A percentile compares a stretch with the other conserved stretches of the same genome.
These are phyloP conservation scores for Carcinoscorpius rotundicauda DNA, from an alignment of 1,140 invertebrate species.

Conservation along the genomic window DNA sequence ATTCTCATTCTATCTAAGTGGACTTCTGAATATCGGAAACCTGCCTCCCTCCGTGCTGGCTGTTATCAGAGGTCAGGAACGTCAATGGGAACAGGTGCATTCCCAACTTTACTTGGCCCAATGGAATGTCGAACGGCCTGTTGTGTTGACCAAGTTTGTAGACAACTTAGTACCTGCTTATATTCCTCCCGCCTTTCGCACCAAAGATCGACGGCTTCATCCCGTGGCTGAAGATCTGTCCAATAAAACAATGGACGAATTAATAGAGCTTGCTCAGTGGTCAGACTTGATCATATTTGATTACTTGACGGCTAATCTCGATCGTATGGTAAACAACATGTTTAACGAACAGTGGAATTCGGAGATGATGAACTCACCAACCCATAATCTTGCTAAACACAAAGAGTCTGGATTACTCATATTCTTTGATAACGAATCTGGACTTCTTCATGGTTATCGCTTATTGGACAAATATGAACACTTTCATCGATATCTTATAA, in stretches of 20 bases:
- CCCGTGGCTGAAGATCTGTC: constrained; percentile 39
- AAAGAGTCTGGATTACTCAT: constrained; percentile 52
- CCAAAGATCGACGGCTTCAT: constrained; percentile 47
- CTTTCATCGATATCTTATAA: constrained; percentile 63
- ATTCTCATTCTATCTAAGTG: constrained; percentile 68
- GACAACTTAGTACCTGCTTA: constrained; percentile 47
- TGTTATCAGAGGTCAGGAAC: constrained; percentile 48
- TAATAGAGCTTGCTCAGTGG: constrained; percentile 71
- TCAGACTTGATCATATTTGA: constrained; percentile 78
- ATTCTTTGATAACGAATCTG: constrained; percentile 80
- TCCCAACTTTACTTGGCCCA: constrained; percentile 55
- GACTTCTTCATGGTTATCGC: constrained; percentile 70
- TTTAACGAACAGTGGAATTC: constrained; percentile 83
- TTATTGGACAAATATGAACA: constrained; percentile 70
- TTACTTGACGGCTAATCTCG: constrained; percentile 76
- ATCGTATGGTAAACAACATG: constrained; percentile 75
- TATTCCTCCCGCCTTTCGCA: constrained; percentile 49
- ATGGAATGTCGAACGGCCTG: constrained; percentile 62
- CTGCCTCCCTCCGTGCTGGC: constrained; percentile 58
- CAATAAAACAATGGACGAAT: constrained; percentile 29
- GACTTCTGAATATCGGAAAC: constrained; percentile 56
- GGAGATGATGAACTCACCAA: constrained; percentile 73
- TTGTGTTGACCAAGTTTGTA: constrained; percentile 62
- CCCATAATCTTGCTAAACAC: constrained; percentile 65
- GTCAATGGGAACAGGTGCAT: constrained; percentile 52